phyloP scores from a whole-genome alignment of 2,797 vertebrate genomes.

The Enteromius mattozi region DNA sequence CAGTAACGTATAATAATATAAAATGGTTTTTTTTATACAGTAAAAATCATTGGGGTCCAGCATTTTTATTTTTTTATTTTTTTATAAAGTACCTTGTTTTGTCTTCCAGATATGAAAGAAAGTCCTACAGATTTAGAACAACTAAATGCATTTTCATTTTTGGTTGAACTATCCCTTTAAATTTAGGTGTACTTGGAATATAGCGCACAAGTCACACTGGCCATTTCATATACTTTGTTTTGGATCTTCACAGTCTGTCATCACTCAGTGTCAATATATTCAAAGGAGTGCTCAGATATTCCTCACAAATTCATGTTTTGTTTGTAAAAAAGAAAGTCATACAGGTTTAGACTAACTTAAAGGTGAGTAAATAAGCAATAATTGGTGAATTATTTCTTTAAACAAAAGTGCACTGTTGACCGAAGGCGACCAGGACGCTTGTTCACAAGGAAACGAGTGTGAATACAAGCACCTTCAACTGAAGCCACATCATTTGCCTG shows the following conservation, averaged over 20 bases:
- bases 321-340: neutral
- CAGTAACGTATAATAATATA: neutral
- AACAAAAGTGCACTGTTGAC: conserved; percentile 9
- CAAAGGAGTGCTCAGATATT: neutral
- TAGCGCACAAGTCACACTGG: too few relatives aligned
- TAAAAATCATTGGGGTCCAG: neutral
- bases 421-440: neutral
- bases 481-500: conserved; percentile 33
- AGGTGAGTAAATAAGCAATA: neutral
- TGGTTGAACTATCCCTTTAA: neutral
- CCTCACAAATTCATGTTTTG: neutral
- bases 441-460: neutral
- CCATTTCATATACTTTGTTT: neutral
- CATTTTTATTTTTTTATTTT: neutral
- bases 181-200: neutral
- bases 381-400: neutral
- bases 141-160: neutral
- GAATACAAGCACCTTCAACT: neutral
- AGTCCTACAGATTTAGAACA: neutral
- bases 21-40: neutral
- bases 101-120: neutral
- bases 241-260: neutral
- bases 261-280: neutral
- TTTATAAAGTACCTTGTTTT: neutral
- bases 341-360: neutral